These are phyloP conservation scores for Aproaerema taeniolella DNA, from an alignment of 2,888 invertebrate species.

Conservation along the genomic window DNA sequence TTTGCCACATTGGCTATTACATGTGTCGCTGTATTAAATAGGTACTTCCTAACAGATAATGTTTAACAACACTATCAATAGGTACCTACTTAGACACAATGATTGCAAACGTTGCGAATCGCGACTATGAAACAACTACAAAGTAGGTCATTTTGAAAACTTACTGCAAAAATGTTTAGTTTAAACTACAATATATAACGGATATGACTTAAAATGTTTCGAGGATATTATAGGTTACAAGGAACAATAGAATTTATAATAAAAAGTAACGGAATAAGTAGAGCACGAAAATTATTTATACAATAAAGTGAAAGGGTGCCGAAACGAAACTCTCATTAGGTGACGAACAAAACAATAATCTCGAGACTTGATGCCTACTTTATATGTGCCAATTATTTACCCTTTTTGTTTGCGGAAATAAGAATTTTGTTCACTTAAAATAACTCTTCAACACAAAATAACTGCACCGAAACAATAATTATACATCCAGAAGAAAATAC, in stretches of 20 bases:
- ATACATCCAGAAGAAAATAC: constrained; percentile 36
- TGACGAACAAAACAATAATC: constrained; percentile 21
- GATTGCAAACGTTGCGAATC: constrained; percentile 6
- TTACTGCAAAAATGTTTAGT: too few relatives aligned
- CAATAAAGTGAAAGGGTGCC: constrained; percentile 74
- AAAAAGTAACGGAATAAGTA: constrained; percentile 53
- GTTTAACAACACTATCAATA: too few relatives aligned
- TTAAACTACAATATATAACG: too few relatives aligned
- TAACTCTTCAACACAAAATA: constrained; percentile 29
- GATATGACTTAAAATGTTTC: too few relatives aligned
- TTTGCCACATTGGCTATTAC: too few relatives aligned
- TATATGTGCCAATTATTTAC: constrained; percentile 9
- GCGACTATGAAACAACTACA: constrained; percentile 8
- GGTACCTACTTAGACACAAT: too few relatives aligned
- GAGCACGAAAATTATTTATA: constrained; percentile 71
- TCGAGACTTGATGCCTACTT: constrained; percentile 11
- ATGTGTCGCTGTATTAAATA: too few relatives aligned
- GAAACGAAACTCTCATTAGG: constrained; percentile 30
- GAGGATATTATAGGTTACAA: too few relatives aligned
- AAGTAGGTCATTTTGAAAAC: constrained; percentile 14
- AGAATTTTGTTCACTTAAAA: too few relatives aligned
- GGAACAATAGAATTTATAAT: constrained; percentile 25
- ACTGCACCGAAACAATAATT: constrained; percentile 34
- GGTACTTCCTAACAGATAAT: too few relatives aligned
- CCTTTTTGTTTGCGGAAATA: constrained; percentile 17